phyloP scores from a whole-genome alignment of 2,888 invertebrate species.

The Ophion ventricosus region DNA sequence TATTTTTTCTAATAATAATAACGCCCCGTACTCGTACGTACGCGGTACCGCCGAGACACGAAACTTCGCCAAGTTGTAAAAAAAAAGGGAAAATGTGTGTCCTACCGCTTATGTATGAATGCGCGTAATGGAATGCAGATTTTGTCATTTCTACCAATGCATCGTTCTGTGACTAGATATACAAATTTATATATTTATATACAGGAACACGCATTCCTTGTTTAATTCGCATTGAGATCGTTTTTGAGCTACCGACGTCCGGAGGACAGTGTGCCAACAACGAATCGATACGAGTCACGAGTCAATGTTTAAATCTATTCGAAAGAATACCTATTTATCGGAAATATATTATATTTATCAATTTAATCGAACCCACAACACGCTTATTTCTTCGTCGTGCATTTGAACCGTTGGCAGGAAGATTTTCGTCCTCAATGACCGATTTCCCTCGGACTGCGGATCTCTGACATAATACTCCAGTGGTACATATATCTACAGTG shows the following conservation, averaged over 20 bases:
- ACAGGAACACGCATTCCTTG: constrained; percentile 20
- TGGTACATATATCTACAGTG: constrained; percentile 50
- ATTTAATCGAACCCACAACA: constrained; percentile 38
- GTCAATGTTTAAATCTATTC: constrained; percentile 33
- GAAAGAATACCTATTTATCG: constrained; percentile 20
- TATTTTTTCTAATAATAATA: constrained; percentile 35
- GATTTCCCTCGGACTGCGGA: background rate
- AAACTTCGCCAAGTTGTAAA: constrained; percentile 1
- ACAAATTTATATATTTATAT: constrained; percentile 29
- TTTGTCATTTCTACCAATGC: constrained; percentile 44
- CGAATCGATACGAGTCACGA: constrained; percentile 34
- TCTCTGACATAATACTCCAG: constrained; percentile 57
- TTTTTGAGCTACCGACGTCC: constrained; percentile 33
- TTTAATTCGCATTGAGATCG: constrained; percentile 17
- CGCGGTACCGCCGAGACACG: constrained; percentile 61
- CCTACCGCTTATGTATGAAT: constrained; percentile 68
- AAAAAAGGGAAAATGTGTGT: constrained; percentile 4
- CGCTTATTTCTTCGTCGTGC: constrained; percentile 34
- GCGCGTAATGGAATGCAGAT: constrained; percentile 51
- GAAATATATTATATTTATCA: constrained; percentile 58
- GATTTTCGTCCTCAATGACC: constrained; percentile 1
- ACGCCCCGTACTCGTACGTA: constrained; percentile 68
- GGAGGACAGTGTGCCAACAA: constrained; percentile 32
- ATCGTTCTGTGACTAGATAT: constrained; percentile 52
- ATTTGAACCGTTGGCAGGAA: background rate